A percentile compares a stretch with the other conserved stretches of the same genome.
These are phyloP conservation scores for Porites lutea DNA, from an alignment of 64 coral and sea anemone genomes.

Conservation along the genomic window DNA sequence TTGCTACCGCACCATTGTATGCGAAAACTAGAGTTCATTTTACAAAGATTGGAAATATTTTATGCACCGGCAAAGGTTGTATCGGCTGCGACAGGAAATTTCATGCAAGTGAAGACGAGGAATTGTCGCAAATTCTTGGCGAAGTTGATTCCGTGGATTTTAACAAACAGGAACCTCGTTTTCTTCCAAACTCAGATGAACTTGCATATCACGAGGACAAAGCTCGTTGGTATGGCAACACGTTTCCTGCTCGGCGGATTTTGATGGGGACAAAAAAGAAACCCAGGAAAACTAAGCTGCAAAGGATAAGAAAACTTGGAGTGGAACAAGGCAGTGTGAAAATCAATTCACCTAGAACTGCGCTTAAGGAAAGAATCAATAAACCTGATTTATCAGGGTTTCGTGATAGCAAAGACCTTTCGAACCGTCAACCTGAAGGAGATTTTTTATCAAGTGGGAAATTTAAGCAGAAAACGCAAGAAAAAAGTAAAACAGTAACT, in stretches of 20 bases:
- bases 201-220: slow-evolving; percentile 13
- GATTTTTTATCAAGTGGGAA: not conserved
- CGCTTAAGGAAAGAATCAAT: not conserved
- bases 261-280: not conserved
- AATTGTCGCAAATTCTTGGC: slow-evolving; percentile 60
- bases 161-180: not conserved
- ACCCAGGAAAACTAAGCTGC: slow-evolving; percentile 25
- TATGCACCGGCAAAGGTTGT: slow-evolving; percentile 91
- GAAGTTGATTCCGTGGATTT: slow-evolving; percentile 81
- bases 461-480: not conserved
- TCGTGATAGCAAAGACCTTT: not conserved
- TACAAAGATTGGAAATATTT: slow-evolving; percentile 73
- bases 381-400: not conserved
- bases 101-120: slow-evolving; percentile 58
- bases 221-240: slow-evolving; percentile 72
- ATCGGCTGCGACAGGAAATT: slow-evolving; percentile 68
- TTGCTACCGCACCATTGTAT: slow-evolving; percentile 67
- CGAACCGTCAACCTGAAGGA: not conserved
- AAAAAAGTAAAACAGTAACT: slow-evolving; percentile 24
- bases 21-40: slow-evolving; percentile 61
- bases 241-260: not conserved
- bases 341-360: not conserved
- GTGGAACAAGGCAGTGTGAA: not conserved
- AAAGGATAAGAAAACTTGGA: not conserved
- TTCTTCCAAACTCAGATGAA: slow-evolving; percentile 12